These are phyloP conservation scores for Ibidorhyncha struthersii DNA, from an alignment of 2,113 vertebrate species.

Conservation along the genomic window DNA sequence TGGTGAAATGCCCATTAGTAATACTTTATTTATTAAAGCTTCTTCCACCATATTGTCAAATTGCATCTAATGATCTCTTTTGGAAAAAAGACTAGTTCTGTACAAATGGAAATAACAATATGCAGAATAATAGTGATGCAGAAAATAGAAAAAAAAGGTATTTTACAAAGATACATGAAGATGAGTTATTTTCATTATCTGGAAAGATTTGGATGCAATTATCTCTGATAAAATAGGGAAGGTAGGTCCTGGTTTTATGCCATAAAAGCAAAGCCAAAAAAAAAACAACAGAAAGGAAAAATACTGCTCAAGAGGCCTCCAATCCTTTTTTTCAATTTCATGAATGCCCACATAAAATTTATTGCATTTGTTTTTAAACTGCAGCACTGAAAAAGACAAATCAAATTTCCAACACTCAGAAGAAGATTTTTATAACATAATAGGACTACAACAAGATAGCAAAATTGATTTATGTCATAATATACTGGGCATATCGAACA, in stretches of 20 bases:
- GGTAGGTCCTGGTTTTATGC: background rate
- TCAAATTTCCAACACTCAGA: background rate
- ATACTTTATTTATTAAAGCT: background rate
- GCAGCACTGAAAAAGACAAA: background rate
- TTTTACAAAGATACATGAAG: background rate
- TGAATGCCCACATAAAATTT: background rate
- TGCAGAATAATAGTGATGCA: background rate
- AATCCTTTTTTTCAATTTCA: background rate
- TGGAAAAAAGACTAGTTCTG: background rate
- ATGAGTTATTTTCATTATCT: background rate
- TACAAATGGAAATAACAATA: background rate
- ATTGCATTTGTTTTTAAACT: background rate
- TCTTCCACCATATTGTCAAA: background rate
- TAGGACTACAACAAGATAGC: background rate
- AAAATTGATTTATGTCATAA: background rate
- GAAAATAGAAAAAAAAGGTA: background rate
- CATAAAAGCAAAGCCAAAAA: background rate
- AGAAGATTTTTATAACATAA: background rate
- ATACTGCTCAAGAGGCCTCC: background rate
- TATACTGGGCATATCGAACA: background rate
- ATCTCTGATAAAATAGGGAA: background rate
- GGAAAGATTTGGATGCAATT: background rate
- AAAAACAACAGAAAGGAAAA: background rate
- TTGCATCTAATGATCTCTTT: background rate
- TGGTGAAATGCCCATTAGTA: background rate